Base-by-base conservation (phyloP, 2,888 invertebrate genomes). In the Caenorhabditis parvicauda region DNA sequence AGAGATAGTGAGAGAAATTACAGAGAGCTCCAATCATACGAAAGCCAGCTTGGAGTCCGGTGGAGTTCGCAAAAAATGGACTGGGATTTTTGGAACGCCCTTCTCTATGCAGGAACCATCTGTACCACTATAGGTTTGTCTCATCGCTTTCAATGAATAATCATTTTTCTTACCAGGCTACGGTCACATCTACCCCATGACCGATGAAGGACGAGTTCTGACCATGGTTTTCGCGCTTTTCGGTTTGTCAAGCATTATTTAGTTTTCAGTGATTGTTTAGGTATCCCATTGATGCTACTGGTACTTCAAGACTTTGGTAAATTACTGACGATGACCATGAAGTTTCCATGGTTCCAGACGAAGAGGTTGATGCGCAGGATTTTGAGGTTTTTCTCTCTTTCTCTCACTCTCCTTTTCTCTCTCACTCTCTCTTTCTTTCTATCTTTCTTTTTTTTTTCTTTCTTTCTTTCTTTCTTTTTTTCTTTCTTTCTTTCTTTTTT, bases 301-400 rank as follows among this genome's bases (percentile, higher is more conserved):
- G 72, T 74, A 3, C 64, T 73, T 12, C 71, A 73, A 56, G 70
- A 68, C 38, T 58, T 70, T 37, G 76, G 76, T 22, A 70, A 72
- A 44, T 56, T 76, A n/a, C 56, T 76, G 7, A 76, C 76, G 1
- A 65, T 70, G 24, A 55, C 64, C 0, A 70, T 76, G 70, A 76
- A 76, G 48, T 76, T 59, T 42, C 76, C 76, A 12, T 76, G 76
- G 76, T 76, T 75, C 48, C 74, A 74, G 60, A 63, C 62, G 24
- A 76, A 76, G 51, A 52, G 74, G 17, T 46, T 67, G 2, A 64
- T 60, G 48, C 42, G 72, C 24, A 21, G 71, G 27, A 50, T 68
- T n/a, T 41, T 72, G 32, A 56, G 66, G 55, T 66, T 22, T 22
- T 44, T 25, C 9, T 6, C 9, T 19, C 22, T 19, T 5, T 44